Evolutionary conservation across 1,140 invertebrate genomes (phyloP).

Genomic region (Leptinotarsa defecta): DNA sequence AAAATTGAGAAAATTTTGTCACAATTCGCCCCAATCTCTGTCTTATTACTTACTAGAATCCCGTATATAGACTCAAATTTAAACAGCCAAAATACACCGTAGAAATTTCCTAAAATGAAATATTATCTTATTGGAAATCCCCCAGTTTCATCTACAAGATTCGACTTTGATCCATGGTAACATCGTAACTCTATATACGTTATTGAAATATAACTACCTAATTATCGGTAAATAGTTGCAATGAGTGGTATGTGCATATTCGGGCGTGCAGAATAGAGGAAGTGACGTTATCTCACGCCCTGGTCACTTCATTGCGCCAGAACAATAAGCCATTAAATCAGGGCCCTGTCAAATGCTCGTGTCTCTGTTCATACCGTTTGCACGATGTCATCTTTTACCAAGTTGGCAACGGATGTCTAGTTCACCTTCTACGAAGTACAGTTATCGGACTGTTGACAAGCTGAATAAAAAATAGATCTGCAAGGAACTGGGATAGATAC

Average conservation of each 20-base stretch:
- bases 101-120: no score
- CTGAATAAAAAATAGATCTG: no score
- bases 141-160: not conserved
- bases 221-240: slow-evolving; percentile 17
- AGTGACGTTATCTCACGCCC: slow-evolving; percentile 46
- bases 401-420: slow-evolving; percentile 23
- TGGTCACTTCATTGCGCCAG: slow-evolving; percentile 44
- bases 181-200: not conserved
- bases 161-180: no score
- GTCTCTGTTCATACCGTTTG: slow-evolving; percentile 34
- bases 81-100: no score
- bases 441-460: no score
- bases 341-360: slow-evolving; percentile 39
- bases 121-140: no score
- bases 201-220: not conserved
- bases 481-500: no score
- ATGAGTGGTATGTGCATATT: slow-evolving; percentile 35
- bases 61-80: no score
- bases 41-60: no score
- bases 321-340: slow-evolving; percentile 49
- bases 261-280: slow-evolving; percentile 44
- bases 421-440: not conserved
- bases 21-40: no score
- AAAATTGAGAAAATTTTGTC: no score
- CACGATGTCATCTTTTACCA: slow-evolving; percentile 43